A percentile compares a stretch with the other conserved stretches of the same genome.
phyloP scores from a whole-genome alignment of 1,140 invertebrate genomes.

The Aethina tumida region DNA sequence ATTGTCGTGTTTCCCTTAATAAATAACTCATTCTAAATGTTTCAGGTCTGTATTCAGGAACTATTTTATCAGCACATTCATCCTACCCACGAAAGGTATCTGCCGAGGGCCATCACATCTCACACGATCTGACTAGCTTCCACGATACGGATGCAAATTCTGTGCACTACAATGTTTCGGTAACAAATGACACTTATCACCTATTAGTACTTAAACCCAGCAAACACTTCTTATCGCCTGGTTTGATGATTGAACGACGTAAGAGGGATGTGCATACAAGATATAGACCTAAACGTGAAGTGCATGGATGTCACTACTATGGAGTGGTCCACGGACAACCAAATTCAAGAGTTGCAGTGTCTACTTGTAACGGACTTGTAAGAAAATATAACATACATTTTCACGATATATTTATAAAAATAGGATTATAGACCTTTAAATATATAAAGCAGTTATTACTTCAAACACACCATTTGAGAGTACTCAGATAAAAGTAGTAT shows the following conservation, averaged over 20 bases:
- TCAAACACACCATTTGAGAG: too few species aligned
- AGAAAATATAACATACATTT: too few species aligned
- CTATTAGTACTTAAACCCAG: conserved; percentile 47
- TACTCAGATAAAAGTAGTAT: too few species aligned
- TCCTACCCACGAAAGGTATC: conserved; percentile 47
- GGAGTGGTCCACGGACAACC: conserved; percentile 58
- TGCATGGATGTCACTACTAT: conserved; percentile 62
- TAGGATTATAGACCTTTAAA: too few species aligned
- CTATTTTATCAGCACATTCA: conserved; percentile 37
- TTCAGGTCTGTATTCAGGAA: conserved; percentile 22
- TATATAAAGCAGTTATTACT: too few species aligned
- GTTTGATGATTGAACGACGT: conserved; percentile 60
- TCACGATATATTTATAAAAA: too few species aligned
- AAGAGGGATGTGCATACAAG: conserved; percentile 44
- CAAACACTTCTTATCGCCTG: conserved; percentile 55
- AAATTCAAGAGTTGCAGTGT: conserved; percentile 60
- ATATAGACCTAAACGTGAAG: conserved; percentile 36
- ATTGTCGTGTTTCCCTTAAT: conserved; percentile 5
- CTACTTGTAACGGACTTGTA: conserved; percentile 74
- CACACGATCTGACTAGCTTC: conserved; percentile 44
- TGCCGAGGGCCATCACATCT: conserved; percentile 42
- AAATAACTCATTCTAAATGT: conserved; percentile 11
- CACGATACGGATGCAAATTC: conserved; percentile 33
- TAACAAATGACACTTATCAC: conserved; percentile 44
- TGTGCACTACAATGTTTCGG: conserved; percentile 45